Conservation (phyloP, 2,113 vertebrate species). For the Anhinga anhinga region DNA sequence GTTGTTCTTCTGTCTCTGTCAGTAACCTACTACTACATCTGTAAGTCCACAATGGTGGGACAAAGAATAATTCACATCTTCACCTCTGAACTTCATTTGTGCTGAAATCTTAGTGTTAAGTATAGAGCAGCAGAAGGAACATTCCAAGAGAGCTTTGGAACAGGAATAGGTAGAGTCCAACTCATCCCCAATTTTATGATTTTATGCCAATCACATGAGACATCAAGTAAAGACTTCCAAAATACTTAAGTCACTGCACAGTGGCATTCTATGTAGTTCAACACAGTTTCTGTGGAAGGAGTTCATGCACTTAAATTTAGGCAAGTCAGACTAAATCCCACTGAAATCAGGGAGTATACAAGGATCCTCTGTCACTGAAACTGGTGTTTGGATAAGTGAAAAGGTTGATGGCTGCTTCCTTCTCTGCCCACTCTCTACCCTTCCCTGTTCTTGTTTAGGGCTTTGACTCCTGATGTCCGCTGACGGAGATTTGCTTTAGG, state of each 20-base stretch:
- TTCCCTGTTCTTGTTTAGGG: background rate
- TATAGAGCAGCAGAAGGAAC: background rate
- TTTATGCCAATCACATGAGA: background rate
- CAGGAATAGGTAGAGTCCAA: background rate
- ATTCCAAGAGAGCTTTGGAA: background rate
- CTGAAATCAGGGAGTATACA: background rate
- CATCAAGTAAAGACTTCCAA: background rate
- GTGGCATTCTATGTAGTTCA: background rate
- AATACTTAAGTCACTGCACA: background rate
- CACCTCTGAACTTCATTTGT: background rate
- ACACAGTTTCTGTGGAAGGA: background rate
- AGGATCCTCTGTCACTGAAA: background rate
- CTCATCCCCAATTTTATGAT: accelerated
- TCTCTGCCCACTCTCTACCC: background rate
- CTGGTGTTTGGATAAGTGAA: background rate
- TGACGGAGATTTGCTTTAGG: background rate
- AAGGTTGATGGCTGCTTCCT: background rate
- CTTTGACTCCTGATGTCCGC: background rate
- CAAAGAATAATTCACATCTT: background rate
- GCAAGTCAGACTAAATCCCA: background rate
- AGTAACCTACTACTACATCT: background rate
- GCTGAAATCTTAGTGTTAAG: background rate
- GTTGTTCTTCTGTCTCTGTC: background rate
- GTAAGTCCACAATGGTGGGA: background rate
- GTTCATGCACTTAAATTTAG: background rate